Evolutionary conservation across 2,888 invertebrate species (phyloP), one percentile per base, ranked within the genome.

Genomic region (Horisme vitalbata): DNA sequence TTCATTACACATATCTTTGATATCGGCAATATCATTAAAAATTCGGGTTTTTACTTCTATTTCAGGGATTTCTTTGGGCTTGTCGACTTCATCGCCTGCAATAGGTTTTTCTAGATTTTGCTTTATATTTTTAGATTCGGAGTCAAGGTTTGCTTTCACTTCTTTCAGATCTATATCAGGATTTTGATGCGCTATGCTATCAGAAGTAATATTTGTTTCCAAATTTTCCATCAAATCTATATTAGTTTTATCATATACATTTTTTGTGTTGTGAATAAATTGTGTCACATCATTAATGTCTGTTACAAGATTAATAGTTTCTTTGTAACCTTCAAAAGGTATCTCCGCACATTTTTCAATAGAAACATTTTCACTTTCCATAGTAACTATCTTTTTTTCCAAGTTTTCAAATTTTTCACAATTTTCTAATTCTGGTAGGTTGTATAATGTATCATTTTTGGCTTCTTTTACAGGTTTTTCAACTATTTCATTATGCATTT

Each of bases 341-440:
- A 5, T 26, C 4, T 38, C 27, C n/a, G 10, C 27, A 4, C 18
- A 4, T 26, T 21, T 27, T 32, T 27, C 21, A 33, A 38, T 45
- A 10, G 32, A 27, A n/a, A 14, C 5, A 30, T 39, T 38, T 18
- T 2, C 1, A 9, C 13, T 38, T 33, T 37, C 38, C 21, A 27
- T 43, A 24, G 9, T 7, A 10, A 27, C 4, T 6, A 21, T 9
- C 12, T 20, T 31, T 1, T 35, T 18, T 8, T 5, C 26, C 2
- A 3, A 4, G 4, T 21, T 18, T 32, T 45, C 21, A 5, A 21
- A n/a, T 13, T 9, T 27, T 21, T 12, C 26, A 3, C 21, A 9
- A 23, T 43, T 30, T 15, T n/a, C 11, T 8, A 8, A n/a, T 41
- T 8, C 13, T 28, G n/a, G 6, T 35, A 23, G 9, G 10, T 23